These are phyloP conservation scores for Volucella inanis DNA, from an alignment of 2,888 invertebrate genomes.

Conservation along the genomic window DNA sequence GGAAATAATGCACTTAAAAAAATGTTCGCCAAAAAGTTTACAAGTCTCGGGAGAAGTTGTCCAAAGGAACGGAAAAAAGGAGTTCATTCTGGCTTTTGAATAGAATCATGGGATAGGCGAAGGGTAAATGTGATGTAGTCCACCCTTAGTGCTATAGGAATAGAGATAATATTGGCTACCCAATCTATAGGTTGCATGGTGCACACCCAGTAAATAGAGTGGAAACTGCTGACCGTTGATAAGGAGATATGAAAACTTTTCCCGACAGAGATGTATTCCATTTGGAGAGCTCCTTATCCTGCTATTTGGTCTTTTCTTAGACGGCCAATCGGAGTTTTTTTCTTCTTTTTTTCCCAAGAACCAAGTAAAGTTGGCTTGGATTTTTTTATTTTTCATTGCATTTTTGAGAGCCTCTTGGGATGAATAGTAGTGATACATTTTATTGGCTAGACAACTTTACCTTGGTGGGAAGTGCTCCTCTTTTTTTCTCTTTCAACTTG, in stretches of 20 bases:
- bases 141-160: background rate
- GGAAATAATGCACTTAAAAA: conserved; percentile 79
- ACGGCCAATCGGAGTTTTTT: conserved; percentile 4
- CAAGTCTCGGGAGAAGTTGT: conserved; percentile 50
- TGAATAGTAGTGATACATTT: conserved; percentile 31
- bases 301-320: conserved; percentile 41
- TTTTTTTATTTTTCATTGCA: conserved; percentile 23
- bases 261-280: conserved; percentile 66
- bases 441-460: conserved; percentile 63
- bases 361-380: conserved; percentile 17
- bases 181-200: conserved; percentile 30
- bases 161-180: background rate
- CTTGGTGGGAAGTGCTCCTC: background rate
- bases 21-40: conserved; percentile 62
- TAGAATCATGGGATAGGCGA: background rate
- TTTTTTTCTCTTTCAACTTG: background rate
- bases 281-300: conserved; percentile 30
- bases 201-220: conserved; percentile 68
- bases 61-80: conserved; percentile 1
- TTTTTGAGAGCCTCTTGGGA: conserved; percentile 38
- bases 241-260: conserved; percentile 72
- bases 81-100: conserved; percentile 4
- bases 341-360: conserved; percentile 14
- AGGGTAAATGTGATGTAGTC: conserved; percentile 1
- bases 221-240: conserved; percentile 75